Percentiles rank a stretch among this genome's conserved stretches.
Evolutionary conservation across 2,888 invertebrate species (phyloP).

Genomic region (Chromoteleia sp.): DNA sequence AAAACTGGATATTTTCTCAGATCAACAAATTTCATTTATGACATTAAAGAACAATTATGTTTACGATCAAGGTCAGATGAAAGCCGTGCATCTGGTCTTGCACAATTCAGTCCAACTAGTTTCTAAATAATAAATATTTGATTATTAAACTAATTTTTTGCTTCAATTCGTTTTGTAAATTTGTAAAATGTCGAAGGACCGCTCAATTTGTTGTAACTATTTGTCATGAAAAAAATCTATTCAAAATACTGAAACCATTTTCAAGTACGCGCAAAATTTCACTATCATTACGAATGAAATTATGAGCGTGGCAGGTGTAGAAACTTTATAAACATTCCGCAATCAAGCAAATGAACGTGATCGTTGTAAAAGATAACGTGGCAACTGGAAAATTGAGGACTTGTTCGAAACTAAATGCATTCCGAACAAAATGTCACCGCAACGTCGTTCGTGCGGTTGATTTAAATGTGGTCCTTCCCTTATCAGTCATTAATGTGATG

Average conservation of each 20-base stretch:
- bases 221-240: no score
- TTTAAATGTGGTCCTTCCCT: constrained; percentile 63
- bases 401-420: constrained; percentile 23
- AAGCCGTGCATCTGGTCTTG: neutral
- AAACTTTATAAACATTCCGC: constrained; percentile 42
- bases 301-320: constrained; percentile 11
- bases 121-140: neutral
- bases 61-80: neutral
- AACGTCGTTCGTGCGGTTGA: constrained; percentile 40
- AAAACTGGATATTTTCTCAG: neutral
- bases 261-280: no score
- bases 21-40: no score
- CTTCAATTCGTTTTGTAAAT: no score
- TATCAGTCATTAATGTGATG: constrained; percentile 66
- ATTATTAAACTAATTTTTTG: neutral
- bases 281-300: constrained; percentile 16
- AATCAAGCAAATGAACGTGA: constrained; percentile 43
- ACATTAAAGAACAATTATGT: neutral
- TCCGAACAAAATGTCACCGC: constrained; percentile 37
- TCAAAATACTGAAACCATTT: no score
- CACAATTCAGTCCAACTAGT: neutral
- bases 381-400: constrained; percentile 39
- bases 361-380: constrained; percentile 36
- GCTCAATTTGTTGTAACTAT: no score
- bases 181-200: no score